Evolutionary conservation across 1,140 invertebrate genomes (phyloP), one percentile per base, ranked within the genome.

Genomic region (Pteromalus puparum): DNA sequence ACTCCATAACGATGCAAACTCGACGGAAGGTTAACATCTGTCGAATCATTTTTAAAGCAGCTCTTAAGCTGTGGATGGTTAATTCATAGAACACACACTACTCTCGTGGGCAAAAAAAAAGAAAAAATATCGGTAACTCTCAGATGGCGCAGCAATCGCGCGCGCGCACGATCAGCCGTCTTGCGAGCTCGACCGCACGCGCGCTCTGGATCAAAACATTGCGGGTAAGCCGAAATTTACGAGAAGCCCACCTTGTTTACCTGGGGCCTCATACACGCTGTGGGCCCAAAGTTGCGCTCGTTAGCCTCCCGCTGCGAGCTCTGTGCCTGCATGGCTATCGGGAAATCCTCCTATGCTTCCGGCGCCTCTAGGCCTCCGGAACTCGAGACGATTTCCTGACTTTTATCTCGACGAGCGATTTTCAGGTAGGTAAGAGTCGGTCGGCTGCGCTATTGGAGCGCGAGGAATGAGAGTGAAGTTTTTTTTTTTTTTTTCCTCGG

Each of bases 191-290:
- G 53, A 53, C 7, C 21, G 53, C 72, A 21, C 72, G 61, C 79
- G 82, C 84, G 68, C 72, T 83, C 73, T 65, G 70, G 83, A 89
- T 88, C 85, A 90, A 90, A 92, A 91, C 86, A 91, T 89, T 89
- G 86, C 86, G 86, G 87, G 87, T 87, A 53, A n/a, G 21, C 70
- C 80, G 72, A 74, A 85, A 90, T 91, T 91, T 91, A 90, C 87
- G 74, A 87, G 6, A 1, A 26, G 34, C 68, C 67, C 38, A 26
- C 1, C 70, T 77, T 81, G 30, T 68, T 82, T 89, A 88, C 88
- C 90, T 90, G 87, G 30, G 72, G 72, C 26, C 28, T 68, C 72
- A 38, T 72, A 76, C 79, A 3, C 30, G 0, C 30, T 34, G 79
- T 48, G 82, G 72, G 72, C 24, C 48, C 21, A 7, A n/a, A n/a